phyloP scores from a whole-genome alignment of 2,797 vertebrate species.

The Aldrovandia affinis region DNA sequence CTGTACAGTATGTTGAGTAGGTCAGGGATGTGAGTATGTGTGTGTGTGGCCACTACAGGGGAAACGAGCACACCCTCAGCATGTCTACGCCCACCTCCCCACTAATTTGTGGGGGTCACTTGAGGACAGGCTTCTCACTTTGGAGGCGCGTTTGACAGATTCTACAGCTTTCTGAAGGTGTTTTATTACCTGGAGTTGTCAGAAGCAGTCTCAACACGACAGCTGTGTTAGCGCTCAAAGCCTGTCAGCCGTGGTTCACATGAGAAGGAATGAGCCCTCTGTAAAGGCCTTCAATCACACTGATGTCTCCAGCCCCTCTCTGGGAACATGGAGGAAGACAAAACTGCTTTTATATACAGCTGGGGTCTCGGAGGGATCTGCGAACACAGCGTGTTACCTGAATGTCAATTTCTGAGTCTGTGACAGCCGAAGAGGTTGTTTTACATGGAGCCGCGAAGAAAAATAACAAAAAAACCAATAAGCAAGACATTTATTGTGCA shows the following conservation, averaged over 20 bases:
- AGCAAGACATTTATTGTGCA: conserved; percentile 2
- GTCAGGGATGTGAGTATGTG: neutral
- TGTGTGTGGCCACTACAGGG: neutral
- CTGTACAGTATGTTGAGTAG: neutral
- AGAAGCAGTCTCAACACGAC: neutral
- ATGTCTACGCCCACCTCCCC: neutral
- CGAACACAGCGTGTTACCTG: neutral
- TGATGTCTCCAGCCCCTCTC: neutral
- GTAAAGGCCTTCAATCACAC: conserved; percentile 11
- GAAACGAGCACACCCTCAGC: neutral
- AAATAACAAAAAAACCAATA: conserved; percentile 11
- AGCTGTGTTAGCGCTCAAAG: conserved; percentile 9
- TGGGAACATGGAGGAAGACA: neutral
- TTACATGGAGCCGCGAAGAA: neutral
- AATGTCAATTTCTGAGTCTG: neutral
- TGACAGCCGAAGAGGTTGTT: neutral
- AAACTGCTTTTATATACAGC: conserved; percentile 9
- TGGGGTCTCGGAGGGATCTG: neutral
- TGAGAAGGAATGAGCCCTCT: neutral
- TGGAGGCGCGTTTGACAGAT: conserved; percentile 7
- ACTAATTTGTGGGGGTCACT: neutral
- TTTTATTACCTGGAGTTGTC: conserved; percentile 14
- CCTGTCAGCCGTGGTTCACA: neutral
- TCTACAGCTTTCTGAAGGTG: neutral
- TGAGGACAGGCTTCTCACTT: neutral